Conservation (phyloP, 2,113 vertebrate species). For the Ammospiza caudacuta region DNA sequence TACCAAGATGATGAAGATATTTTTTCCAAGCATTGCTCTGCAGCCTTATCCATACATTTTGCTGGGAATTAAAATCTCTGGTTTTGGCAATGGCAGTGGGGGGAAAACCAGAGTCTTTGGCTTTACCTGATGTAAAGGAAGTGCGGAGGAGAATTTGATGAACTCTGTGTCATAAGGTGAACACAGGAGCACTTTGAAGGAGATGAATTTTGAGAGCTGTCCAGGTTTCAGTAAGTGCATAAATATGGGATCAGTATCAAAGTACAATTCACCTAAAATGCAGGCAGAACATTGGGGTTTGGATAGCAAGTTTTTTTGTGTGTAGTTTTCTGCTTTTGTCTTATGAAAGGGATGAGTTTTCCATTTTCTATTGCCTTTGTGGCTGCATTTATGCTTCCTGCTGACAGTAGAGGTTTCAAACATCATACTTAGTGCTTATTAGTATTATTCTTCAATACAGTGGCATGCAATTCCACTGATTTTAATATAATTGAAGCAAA, state of each 20-base stretch:
- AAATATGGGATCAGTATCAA: background rate
- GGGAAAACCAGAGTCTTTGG: background rate
- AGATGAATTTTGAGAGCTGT: background rate
- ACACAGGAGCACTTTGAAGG: background rate
- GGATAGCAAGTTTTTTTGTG: background rate
- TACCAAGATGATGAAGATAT: background rate
- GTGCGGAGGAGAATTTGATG: background rate
- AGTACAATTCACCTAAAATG: background rate
- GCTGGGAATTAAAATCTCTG: background rate
- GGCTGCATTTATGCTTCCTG: background rate
- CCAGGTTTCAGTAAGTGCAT: background rate
- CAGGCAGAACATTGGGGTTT: background rate
- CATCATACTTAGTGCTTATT: conserved; percentile 55
- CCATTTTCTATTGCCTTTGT: background rate
- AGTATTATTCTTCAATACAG: conserved; percentile 66
- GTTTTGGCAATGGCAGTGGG: background rate
- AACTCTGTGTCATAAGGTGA: background rate
- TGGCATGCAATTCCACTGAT: conserved; percentile 56
- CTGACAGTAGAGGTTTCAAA: conserved; percentile 43
- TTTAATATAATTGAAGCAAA: conserved; percentile 74
- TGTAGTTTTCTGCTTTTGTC: background rate
- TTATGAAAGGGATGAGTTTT: background rate
- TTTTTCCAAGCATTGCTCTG: background rate
- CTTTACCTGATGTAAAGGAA: background rate
- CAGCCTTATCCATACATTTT: background rate